Base-by-base conservation (phyloP, 2,113 vertebrate genomes). In the Gymnocephalus cernua region DNA sequence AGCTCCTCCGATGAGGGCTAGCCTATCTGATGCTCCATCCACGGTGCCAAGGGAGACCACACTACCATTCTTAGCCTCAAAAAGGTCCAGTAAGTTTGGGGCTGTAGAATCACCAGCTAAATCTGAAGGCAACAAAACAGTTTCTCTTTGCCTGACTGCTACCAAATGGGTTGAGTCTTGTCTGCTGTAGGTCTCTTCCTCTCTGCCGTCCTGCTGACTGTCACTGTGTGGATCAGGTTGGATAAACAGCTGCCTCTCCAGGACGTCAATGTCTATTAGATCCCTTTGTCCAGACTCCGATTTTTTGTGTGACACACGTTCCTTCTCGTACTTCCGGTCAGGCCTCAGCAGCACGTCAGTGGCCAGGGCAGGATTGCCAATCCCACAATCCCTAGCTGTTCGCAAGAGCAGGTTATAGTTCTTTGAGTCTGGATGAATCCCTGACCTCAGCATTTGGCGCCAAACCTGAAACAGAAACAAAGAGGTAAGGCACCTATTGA, bases 381-480 rank as follows among this genome's bases (percentile, higher is more conserved):
- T 93, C 41, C 95, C 95, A 50, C 98, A 99, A 87, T 98, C 97
- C 71, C 97, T 95, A 1, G 97, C 96, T 0, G 96, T 95, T 0
- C 93, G 93, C 62, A 99, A 87, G 62, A 99, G 93, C 80, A 99
- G 67, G 87, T 97, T 99, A 82, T 99, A 99, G 66, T 85, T 94
- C 57, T 96, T 92, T 3, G 57, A 85, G 67, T 96, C 87, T 0
- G 96, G 97, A 77, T 85, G 91, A 64, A 99, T 93, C 32, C 97
- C 96, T n/a, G 96, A 90, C 0, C 18, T 92, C 9, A 96, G 79
- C 98, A 99, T 99, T 85, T 97, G 95, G 5, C 93, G 95, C 98
- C 98, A 99, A 56, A 99, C 94, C 98, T 99, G 92, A 38, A 80
- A 57, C 2, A 23, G 51, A 93, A 1, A 80, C 27, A 32, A 54